A percentile compares a stretch with the other conserved stretches of the same genome.
Evolutionary conservation across 2,888 invertebrate species (phyloP).

Genomic region (Spodoptera picta): DNA sequence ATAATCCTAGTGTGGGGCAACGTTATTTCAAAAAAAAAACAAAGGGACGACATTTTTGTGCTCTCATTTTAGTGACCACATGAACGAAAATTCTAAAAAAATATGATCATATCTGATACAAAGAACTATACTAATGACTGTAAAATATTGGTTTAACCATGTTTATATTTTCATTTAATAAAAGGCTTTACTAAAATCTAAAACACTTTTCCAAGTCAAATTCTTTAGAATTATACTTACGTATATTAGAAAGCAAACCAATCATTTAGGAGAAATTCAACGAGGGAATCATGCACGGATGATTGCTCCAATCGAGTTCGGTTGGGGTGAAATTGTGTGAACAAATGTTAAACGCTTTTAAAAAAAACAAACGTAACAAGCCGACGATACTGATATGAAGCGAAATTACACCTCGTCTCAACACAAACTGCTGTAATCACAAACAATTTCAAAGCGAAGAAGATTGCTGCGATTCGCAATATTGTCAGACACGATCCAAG

Average conservation of each 20-base stretch:
- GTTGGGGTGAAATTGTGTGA: conserved; percentile 43
- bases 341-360: conserved; percentile 62
- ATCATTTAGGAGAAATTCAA: conserved; percentile 36
- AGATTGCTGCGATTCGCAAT: conserved; percentile 78
- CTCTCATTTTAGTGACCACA: too few species aligned
- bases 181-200: not conserved
- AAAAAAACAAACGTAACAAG: conserved; percentile 65
- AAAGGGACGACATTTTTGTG: too few species aligned
- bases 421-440: conserved; percentile 77
- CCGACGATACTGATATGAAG: conserved; percentile 67
- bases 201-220: conserved; percentile 11
- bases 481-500: conserved; percentile 57
- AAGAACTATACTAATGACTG: too few species aligned
- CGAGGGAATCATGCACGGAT: conserved; percentile 30
- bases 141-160: too few species aligned
- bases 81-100: too few species aligned
- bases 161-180: too few species aligned
- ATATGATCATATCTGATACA: too few species aligned
- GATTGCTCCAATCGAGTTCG: conserved; percentile 21
- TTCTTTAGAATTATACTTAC: conserved; percentile 18
- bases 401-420: conserved; percentile 74
- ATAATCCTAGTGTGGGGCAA: too few species aligned
- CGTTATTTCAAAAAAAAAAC: too few species aligned
- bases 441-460: conserved; percentile 78
- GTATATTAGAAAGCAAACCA: conserved; percentile 20